Percentiles rank a stretch among this genome's conserved stretches.
phyloP scores from a whole-genome alignment of 2,888 invertebrate genomes.

The Matsumyia berberina region DNA sequence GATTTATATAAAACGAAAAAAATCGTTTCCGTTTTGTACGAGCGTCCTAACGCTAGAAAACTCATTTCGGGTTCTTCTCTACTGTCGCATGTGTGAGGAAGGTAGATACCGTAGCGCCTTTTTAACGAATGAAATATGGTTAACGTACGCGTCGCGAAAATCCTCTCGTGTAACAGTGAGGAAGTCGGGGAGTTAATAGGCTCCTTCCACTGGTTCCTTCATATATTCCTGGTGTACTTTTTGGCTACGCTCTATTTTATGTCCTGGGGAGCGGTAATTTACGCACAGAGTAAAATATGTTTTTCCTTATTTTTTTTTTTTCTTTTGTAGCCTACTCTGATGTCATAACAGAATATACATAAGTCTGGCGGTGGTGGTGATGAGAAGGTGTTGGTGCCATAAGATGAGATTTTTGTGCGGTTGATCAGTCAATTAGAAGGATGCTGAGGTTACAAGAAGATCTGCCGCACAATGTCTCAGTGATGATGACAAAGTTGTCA shows the following conservation, averaged over 20 bases:
- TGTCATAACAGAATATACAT: slow-evolving; percentile 33
- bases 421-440: slow-evolving; percentile 60
- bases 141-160: slow-evolving; percentile 46
- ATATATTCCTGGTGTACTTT: slow-evolving; percentile 30
- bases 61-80: neutral
- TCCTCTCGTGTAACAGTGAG: slow-evolving; percentile 19
- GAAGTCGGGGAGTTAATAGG: slow-evolving; percentile 57
- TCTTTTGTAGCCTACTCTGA: slow-evolving; percentile 41
- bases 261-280: slow-evolving; percentile 61
- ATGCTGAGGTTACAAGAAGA: slow-evolving; percentile 10
- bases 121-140: slow-evolving; percentile 41
- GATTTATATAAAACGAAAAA: slow-evolving; percentile 38
- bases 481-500: slow-evolving; percentile 50
- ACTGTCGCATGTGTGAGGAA: slow-evolving; percentile 42
- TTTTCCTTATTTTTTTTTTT: slow-evolving; percentile 43
- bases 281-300: slow-evolving; percentile 52
- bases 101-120: slow-evolving; percentile 6
- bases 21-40: slow-evolving; percentile 27
- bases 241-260: slow-evolving; percentile 50
- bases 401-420: slow-evolving; percentile 39
- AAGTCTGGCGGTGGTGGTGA: slow-evolving; percentile 17
- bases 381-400: slow-evolving; percentile 26
- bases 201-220: slow-evolving; percentile 1
- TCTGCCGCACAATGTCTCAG: slow-evolving; percentile 14
- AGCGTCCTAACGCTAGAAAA: neutral